Conservation (phyloP, 2,888 invertebrate genomes). For the Dexiosoma caninum region DNA sequence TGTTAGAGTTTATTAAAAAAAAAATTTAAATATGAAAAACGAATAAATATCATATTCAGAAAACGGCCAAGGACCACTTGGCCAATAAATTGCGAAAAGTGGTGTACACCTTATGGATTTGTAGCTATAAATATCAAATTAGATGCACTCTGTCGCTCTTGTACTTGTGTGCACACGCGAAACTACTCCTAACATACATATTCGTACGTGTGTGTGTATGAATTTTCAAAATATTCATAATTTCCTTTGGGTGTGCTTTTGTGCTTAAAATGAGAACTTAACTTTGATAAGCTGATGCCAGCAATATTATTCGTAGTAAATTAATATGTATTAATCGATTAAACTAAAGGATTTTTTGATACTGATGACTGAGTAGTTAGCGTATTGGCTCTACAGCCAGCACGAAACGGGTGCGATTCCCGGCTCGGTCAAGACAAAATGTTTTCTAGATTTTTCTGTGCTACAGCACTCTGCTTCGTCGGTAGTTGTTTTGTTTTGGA, state of each 20-base stretch:
- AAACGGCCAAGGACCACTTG: slow-evolving; percentile 1
- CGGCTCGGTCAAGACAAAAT: too few species aligned
- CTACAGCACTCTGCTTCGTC: too few species aligned
- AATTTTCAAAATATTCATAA: neutral
- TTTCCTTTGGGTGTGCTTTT: slow-evolving; percentile 7
- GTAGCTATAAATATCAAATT: neutral
- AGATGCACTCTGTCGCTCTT: neutral
- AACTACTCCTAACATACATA: too few species aligned
- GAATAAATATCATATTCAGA: neutral
- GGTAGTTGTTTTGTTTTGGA: too few species aligned
- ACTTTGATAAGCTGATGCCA: neutral
- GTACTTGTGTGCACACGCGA: neutral
- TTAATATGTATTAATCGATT: too few species aligned
- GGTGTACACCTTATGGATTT: slow-evolving; percentile 22
- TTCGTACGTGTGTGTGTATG: neutral
- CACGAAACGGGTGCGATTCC: too few species aligned
- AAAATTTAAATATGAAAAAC: neutral
- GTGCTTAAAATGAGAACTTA: neutral
- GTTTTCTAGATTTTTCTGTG: too few species aligned
- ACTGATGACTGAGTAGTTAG: too few species aligned
- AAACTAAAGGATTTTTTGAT: too few species aligned
- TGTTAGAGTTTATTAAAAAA: slow-evolving; percentile 24
- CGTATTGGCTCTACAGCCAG: too few species aligned
- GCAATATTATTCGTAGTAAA: neutral
- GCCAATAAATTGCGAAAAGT: neutral